Percentiles rank a stretch among this genome's conserved stretches.
phyloP scores from a whole-genome alignment of 2,888 invertebrate genomes.

The Acutogordius australiensis region DNA sequence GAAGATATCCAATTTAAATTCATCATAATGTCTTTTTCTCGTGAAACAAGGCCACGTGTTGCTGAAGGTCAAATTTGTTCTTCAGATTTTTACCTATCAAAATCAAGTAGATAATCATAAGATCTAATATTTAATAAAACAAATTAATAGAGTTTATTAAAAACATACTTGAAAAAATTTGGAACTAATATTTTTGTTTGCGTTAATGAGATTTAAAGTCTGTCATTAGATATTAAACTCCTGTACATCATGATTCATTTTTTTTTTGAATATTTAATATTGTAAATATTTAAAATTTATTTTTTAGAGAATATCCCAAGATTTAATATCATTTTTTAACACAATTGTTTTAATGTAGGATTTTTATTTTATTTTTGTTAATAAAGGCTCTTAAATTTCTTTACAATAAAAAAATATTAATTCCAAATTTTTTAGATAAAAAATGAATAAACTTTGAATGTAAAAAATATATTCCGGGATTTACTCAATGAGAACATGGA shows the following conservation, averaged over 20 bases:
- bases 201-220: too few relatives aligned
- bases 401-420: neutral
- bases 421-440: neutral
- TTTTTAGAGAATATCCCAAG: too few relatives aligned
- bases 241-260: too few relatives aligned
- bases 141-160: too few relatives aligned
- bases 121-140: neutral
- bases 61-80: constrained; percentile 1
- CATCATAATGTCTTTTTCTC: neutral
- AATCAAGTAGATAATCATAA: neutral
- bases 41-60: constrained; percentile 3
- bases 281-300: too few relatives aligned
- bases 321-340: too few relatives aligned
- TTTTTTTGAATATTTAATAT: too few relatives aligned
- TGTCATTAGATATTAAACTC: too few relatives aligned
- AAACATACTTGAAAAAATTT: neutral
- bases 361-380: too few relatives aligned
- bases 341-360: too few relatives aligned
- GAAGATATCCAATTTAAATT: too few relatives aligned
- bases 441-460: neutral
- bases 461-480: too few relatives aligned
- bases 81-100: neutral
- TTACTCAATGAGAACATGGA: constrained; percentile 1
- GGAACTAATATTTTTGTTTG: neutral
- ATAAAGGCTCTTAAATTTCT: neutral